Conservation (phyloP, 2,888 invertebrate genomes). For the Euclidia mi region DNA sequence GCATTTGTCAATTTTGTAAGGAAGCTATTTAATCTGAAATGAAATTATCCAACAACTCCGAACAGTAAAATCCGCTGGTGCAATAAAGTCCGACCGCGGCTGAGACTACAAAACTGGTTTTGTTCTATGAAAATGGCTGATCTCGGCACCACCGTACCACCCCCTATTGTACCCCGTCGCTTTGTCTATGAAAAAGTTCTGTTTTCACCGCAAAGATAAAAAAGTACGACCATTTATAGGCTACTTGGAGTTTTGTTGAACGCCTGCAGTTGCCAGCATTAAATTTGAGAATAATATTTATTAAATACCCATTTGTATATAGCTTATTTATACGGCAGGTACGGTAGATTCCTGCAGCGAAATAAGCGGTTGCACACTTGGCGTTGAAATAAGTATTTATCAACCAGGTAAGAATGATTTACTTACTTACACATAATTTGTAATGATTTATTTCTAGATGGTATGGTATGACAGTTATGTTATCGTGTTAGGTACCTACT, state of each 20-base stretch:
- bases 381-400: background rate
- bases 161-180: slow-evolving; percentile 67
- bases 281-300: background rate
- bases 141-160: slow-evolving; percentile 60
- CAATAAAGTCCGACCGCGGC: slow-evolving; percentile 50
- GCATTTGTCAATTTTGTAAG: slow-evolving; percentile 50
- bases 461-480: no score
- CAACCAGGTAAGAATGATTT: background rate
- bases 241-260: slow-evolving; percentile 28
- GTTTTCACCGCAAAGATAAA: slow-evolving; percentile 50
- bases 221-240: slow-evolving; percentile 44
- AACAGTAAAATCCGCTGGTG: slow-evolving; percentile 51
- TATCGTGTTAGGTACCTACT: no score
- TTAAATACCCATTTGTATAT: background rate
- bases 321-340: background rate
- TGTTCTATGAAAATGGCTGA: slow-evolving; percentile 74
- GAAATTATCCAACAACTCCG: slow-evolving; percentile 49
- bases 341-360: background rate
- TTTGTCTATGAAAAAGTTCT: slow-evolving; percentile 68
- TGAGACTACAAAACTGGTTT: slow-evolving; percentile 61
- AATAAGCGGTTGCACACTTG: background rate
- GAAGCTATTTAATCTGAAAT: slow-evolving; percentile 53
- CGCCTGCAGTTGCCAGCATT: slow-evolving; percentile 29
- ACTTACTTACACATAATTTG: background rate
- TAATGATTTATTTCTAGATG: background rate